These are phyloP conservation scores for Cryptocephalus moraei DNA, from an alignment of 2,888 invertebrate species.

Conservation along the genomic window DNA sequence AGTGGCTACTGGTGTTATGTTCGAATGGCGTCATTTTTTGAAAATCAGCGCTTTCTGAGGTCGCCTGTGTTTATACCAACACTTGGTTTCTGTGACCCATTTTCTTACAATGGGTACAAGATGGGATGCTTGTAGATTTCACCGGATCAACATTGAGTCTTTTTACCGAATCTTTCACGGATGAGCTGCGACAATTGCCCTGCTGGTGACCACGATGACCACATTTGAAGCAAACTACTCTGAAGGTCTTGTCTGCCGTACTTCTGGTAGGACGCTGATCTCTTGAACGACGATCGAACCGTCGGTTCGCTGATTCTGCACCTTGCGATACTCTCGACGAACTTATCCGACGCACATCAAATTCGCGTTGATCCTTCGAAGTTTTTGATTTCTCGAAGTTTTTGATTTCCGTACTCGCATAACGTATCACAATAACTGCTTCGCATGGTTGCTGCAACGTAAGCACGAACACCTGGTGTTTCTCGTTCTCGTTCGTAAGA, in stretches of 20 bases:
- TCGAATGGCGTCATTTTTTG: constrained; percentile 8
- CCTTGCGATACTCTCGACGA: neutral
- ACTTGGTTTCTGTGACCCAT: constrained; percentile 11
- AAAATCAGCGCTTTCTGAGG: constrained; percentile 5
- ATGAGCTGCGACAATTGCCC: neutral
- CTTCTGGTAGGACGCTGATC: neutral
- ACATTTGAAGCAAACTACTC: neutral
- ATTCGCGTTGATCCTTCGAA: neutral
- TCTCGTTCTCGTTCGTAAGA: too few species aligned
- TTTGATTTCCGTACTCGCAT: neutral
- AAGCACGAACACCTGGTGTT: neutral
- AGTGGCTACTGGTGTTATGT: constrained; percentile 13
- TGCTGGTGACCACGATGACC: neutral
- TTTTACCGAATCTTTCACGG: neutral
- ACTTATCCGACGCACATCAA: neutral
- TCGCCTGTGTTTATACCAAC: constrained; percentile 11
- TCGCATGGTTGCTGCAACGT: neutral
- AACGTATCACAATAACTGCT: neutral
- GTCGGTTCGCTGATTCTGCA: neutral
- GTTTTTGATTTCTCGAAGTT: constrained; percentile 2
- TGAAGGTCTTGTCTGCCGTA: neutral
- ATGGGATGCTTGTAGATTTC: neutral
- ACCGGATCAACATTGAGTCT: neutral
- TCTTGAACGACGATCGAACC: neutral
- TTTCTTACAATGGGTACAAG: constrained; percentile 11